Conservation (phyloP, 1,140 invertebrate species). For the Nephila pilipes region DNA sequence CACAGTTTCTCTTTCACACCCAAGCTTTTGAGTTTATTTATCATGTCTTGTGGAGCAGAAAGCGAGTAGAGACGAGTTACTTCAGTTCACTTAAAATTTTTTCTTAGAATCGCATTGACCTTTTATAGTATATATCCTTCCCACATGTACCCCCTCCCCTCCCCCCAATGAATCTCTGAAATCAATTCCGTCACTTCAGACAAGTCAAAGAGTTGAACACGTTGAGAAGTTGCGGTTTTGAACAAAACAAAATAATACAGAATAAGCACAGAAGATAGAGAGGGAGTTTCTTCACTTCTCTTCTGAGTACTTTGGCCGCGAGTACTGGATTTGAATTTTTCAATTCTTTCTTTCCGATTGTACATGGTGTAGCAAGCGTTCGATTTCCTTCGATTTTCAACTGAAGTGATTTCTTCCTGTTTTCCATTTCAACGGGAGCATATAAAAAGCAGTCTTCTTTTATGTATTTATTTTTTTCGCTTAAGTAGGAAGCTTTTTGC, state of each 20-base stretch:
- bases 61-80: neutral
- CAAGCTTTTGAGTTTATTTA: conserved; percentile 21
- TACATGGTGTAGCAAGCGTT: neutral
- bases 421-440: conserved; percentile 20
- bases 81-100: neutral
- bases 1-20: conserved; percentile 4
- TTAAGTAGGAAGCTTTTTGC: neutral
- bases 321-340: conserved; percentile 21
- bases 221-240: conserved; percentile 17
- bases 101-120: neutral
- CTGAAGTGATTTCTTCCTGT: conserved; percentile 27
- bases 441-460: conserved; percentile 19
- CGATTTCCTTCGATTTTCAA: conserved; percentile 37
- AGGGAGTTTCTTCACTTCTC: neutral
- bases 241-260: conserved; percentile 8
- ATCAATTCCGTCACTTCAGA: conserved; percentile 37
- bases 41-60: conserved; percentile 20
- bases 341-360: neutral
- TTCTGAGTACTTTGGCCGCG: neutral
- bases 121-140: neutral
- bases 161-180: neutral
- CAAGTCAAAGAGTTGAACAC: conserved; percentile 15
- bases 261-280: neutral
- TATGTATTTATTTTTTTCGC: neutral
- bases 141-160: too few species aligned